These are phyloP conservation scores for Xestia c-nigrum DNA, from an alignment of 2,888 invertebrate species.

Conservation along the genomic window DNA sequence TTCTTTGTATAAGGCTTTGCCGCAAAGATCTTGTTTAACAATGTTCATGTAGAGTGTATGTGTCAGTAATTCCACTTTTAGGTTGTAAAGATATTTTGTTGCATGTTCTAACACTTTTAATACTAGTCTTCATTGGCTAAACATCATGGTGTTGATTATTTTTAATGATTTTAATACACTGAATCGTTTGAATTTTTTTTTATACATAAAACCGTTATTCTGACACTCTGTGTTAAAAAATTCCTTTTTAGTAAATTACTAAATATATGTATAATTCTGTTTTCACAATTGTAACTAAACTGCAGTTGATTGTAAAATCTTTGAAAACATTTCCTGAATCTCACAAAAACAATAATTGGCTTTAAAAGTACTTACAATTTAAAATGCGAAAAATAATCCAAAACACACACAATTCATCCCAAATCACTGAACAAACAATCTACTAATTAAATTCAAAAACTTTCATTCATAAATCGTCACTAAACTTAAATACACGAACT, in stretches of 20 bases:
- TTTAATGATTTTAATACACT: too few species aligned
- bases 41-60: slow-evolving; percentile 67
- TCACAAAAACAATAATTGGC: not conserved
- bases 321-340: not conserved
- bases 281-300: not conserved
- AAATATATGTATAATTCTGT: not conserved
- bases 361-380: slow-evolving; percentile 40
- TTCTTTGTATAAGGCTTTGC: slow-evolving; percentile 76
- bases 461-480: slow-evolving; percentile 62
- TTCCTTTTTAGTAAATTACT: not conserved
- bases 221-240: not conserved
- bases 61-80: slow-evolving; percentile 57
- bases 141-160: not conserved
- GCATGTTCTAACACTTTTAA: not conserved
- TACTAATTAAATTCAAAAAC: slow-evolving; percentile 42
- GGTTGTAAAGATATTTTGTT: not conserved
- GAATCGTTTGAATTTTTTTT: too few species aligned
- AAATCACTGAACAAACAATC: slow-evolving; percentile 40
- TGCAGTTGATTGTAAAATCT: not conserved
- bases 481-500: slow-evolving; percentile 60
- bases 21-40: slow-evolving; percentile 82
- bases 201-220: not conserved
- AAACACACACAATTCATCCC: slow-evolving; percentile 51
- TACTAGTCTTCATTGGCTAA: not conserved
- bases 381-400: slow-evolving; percentile 46